phyloP scores from a whole-genome alignment of 53 echinoderm and acorn worm species.

The Paracentrotus lividus region DNA sequence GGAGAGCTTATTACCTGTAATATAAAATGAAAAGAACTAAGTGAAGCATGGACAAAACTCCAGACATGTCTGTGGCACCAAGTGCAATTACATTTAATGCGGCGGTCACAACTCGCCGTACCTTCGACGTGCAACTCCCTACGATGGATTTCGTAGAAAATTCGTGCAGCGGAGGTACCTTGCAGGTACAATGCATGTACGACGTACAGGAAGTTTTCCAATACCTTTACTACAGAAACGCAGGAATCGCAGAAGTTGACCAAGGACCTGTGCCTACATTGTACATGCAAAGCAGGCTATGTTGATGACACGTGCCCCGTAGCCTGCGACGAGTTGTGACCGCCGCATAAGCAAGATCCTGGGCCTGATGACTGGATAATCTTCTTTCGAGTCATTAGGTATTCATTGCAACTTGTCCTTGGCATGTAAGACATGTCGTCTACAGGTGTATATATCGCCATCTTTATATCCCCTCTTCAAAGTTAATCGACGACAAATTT shows the following conservation, averaged over 20 bases:
- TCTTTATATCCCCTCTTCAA: background rate
- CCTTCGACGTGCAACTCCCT: no score
- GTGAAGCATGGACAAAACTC: background rate
- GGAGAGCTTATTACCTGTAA: constrained; percentile 24
- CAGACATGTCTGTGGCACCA: background rate
- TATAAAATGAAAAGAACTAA: background rate
- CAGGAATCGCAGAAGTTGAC: no score
- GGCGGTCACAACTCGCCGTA: no score
- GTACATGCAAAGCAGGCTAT: no score
- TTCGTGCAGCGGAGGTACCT: no score
- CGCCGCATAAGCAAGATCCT: background rate
- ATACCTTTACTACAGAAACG: no score
- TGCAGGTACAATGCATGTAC: no score
- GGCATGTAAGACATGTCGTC: background rate
- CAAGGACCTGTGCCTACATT: no score
- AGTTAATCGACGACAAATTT: background rate
- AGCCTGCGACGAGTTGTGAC: no score
- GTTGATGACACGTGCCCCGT: no score
- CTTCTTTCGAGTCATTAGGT: constrained; percentile 11
- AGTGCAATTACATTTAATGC: background rate
- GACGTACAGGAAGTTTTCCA: no score
- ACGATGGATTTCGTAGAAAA: no score
- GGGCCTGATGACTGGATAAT: background rate
- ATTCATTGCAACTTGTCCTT: constrained; percentile 20
- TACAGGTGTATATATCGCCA: background rate